These are phyloP conservation scores for Acomys russatus DNA, from an alignment of 2,797 vertebrate species.

Conservation along the genomic window DNA sequence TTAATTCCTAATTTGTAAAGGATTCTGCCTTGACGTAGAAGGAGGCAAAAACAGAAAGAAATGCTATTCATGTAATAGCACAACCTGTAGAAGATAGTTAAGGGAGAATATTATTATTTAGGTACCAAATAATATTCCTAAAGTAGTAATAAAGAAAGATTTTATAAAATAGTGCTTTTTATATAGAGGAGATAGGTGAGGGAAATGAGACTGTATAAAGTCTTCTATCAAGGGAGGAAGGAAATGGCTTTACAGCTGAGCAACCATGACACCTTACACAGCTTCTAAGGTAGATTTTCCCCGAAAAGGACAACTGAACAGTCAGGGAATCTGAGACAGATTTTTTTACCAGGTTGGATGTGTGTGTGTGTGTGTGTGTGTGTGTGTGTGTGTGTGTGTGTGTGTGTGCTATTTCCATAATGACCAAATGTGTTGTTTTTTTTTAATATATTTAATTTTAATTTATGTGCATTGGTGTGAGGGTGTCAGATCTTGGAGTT, in stretches of 20 bases:
- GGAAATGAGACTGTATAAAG: background rate
- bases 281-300: background rate
- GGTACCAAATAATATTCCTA: background rate
- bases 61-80: background rate
- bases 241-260: constrained; percentile 21
- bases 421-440: background rate
- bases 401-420: background rate
- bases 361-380: background rate
- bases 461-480: too few relatives aligned
- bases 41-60: background rate
- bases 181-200: background rate
- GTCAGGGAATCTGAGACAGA: background rate
- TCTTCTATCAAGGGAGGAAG: background rate
- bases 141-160: background rate
- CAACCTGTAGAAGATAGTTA: background rate
- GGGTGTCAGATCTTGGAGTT: too few relatives aligned
- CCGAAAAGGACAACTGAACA: background rate
- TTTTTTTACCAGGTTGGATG: background rate
- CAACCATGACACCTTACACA: constrained; percentile 23
- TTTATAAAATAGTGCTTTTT: constrained; percentile 13
- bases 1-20: background rate
- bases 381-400: background rate
- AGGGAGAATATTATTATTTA: background rate
- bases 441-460: too few relatives aligned
- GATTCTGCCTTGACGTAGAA: background rate